These are phyloP conservation scores for Carollia perspicillata DNA, from an alignment of 2,113 vertebrate species.

Conservation along the genomic window DNA sequence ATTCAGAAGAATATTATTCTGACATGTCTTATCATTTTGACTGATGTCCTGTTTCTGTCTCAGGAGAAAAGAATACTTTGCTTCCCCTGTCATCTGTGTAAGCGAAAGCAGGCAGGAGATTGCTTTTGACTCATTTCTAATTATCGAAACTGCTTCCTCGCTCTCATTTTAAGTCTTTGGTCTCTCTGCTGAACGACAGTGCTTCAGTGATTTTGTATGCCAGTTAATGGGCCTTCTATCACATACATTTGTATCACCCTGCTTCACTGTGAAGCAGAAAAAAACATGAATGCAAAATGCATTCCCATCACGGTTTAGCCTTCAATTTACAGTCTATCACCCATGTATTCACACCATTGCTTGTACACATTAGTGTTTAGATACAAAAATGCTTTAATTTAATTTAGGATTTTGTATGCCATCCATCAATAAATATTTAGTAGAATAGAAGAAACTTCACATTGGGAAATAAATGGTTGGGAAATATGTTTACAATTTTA, in stretches of 20 bases:
- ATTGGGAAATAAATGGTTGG: background rate
- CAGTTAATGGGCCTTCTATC: constrained; percentile 37
- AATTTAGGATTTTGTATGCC: background rate
- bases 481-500: background rate
- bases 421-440: background rate
- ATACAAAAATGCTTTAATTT: constrained; percentile 11
- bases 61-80: constrained; percentile 44
- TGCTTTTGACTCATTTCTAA: constrained; percentile 65
- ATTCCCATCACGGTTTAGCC: constrained; percentile 27
- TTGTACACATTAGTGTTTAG: background rate
- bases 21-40: constrained; percentile 60
- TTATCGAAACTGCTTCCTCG: constrained; percentile 44
- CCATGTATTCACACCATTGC: background rate
- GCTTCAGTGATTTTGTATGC: background rate
- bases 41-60: constrained; percentile 51
- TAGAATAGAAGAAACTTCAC: background rate
- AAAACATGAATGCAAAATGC: constrained; percentile 21
- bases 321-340: constrained; percentile 29
- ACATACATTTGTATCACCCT: background rate
- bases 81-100: constrained; percentile 20
- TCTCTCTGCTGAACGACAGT: background rate
- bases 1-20: constrained; percentile 24
- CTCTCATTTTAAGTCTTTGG: constrained; percentile 43
- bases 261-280: background rate
- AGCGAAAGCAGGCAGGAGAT: constrained; percentile 24